Evolutionary conservation across 1,140 invertebrate species (phyloP).

Genomic region (Pogonognathellus flavescens): DNA sequence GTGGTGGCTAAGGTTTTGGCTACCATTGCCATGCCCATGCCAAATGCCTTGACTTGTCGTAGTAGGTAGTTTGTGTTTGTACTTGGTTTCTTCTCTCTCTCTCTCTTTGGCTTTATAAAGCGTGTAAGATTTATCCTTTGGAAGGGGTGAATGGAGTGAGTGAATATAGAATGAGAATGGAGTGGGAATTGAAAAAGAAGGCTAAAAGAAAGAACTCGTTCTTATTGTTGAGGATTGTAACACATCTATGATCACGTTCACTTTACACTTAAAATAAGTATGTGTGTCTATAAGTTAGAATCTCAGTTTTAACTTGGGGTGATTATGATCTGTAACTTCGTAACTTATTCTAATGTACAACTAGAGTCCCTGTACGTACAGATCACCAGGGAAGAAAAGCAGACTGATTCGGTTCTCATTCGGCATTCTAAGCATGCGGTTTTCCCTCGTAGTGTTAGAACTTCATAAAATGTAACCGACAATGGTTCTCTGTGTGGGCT

Average conservation of each 20-base stretch:
- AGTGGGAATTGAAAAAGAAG: constrained; percentile 47
- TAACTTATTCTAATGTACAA: constrained; percentile 1
- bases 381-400: no score
- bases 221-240: constrained; percentile 16
- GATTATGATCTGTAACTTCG: neutral
- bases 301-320: constrained; percentile 6
- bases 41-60: constrained; percentile 18
- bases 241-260: neutral
- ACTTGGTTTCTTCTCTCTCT: constrained; percentile 25
- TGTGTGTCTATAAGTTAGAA: constrained; percentile 16
- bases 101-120: constrained; percentile 39
- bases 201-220: constrained; percentile 30
- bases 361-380: neutral
- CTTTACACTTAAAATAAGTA: constrained; percentile 7
- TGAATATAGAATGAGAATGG: constrained; percentile 42
- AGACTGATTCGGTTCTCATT: no score
- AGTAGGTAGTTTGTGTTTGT: neutral
- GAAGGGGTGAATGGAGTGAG: constrained; percentile 21
- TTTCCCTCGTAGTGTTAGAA: no score
- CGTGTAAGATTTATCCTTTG: constrained; percentile 51
- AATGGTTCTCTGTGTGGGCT: no score
- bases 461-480: no score
- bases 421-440: no score
- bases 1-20: constrained; percentile 39
- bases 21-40: constrained; percentile 15